These are phyloP conservation scores for Aegithalos caudatus DNA, from an alignment of 2,113 vertebrate genomes.

Conservation along the genomic window DNA sequence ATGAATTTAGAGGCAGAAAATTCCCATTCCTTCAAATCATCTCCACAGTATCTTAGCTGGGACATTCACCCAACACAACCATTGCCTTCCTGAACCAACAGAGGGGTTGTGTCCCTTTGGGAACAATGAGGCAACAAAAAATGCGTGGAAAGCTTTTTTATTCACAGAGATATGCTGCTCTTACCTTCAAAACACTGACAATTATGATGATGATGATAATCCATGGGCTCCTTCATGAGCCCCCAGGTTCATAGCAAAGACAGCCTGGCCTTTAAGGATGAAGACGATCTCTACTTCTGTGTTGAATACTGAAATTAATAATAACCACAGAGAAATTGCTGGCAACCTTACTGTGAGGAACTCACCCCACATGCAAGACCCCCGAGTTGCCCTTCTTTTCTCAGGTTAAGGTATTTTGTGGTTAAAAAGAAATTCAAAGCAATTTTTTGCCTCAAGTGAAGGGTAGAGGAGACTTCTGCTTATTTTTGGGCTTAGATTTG, in stretches of 20 bases:
- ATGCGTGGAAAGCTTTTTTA: not conserved
- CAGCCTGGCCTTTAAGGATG: not conserved
- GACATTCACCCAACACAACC: too few species aligned
- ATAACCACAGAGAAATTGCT: not conserved
- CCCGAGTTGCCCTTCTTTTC: not conserved
- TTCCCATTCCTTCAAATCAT: not conserved
- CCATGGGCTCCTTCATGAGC: not conserved
- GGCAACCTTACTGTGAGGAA: not conserved
- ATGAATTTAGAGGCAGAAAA: not conserved
- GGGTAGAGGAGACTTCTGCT: not conserved
- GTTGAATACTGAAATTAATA: not conserved
- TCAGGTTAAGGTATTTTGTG: not conserved
- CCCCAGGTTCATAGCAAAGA: not conserved
- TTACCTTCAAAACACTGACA: not conserved
- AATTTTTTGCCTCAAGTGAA: not conserved
- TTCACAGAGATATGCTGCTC: not conserved
- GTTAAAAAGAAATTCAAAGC: not conserved
- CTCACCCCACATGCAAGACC: not conserved
- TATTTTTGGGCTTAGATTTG: not conserved
- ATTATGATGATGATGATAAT: not conserved
- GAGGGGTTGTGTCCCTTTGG: not conserved
- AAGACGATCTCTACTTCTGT: not conserved
- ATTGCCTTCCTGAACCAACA: not conserved
- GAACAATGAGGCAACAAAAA: not conserved
- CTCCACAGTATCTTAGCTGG: accelerated